phyloP scores from a whole-genome alignment of 2,113 vertebrate genomes.

The Hippoglossus stenolepis region DNA sequence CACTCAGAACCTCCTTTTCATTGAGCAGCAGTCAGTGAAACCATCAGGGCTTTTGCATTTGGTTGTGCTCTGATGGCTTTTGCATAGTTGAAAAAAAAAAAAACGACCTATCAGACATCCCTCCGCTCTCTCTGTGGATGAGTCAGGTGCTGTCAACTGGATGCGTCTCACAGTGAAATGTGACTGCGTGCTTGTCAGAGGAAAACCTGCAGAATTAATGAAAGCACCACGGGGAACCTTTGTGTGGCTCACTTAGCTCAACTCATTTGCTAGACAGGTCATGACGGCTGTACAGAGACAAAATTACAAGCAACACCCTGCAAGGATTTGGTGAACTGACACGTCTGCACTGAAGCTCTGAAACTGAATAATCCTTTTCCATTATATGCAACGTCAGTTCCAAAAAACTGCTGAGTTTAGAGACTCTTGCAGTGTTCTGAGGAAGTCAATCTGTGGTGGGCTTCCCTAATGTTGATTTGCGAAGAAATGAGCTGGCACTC shows the following conservation, averaged over 20 bases:
- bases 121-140: constrained; percentile 11
- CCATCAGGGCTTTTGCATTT: constrained; percentile 18
- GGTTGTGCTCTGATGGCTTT: constrained; percentile 47
- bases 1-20: constrained; percentile 18
- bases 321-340: neutral
- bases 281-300: neutral
- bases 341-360: neutral
- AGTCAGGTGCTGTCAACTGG: constrained; percentile 28
- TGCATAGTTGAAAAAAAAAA: neutral
- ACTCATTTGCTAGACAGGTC: constrained; percentile 4
- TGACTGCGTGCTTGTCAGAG: neutral
- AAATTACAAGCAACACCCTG: neutral
- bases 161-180: constrained; percentile 9
- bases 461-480: constrained; percentile 20
- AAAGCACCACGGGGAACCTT: constrained; percentile 8
- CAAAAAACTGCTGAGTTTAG: constrained; percentile 51
- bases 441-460: constrained; percentile 30
- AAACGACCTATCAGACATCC: neutral
- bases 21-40: constrained; percentile 22
- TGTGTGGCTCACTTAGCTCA: neutral
- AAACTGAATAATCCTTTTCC: constrained; percentile 25
- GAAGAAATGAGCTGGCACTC: constrained; percentile 33
- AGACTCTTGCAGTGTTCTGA: constrained; percentile 24
- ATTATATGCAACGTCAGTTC: constrained; percentile 29
- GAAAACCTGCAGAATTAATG: constrained; percentile 33